Evolutionary conservation across 2,797 vertebrate species (phyloP).

Genomic region (Malacoctenus gilli): DNA sequence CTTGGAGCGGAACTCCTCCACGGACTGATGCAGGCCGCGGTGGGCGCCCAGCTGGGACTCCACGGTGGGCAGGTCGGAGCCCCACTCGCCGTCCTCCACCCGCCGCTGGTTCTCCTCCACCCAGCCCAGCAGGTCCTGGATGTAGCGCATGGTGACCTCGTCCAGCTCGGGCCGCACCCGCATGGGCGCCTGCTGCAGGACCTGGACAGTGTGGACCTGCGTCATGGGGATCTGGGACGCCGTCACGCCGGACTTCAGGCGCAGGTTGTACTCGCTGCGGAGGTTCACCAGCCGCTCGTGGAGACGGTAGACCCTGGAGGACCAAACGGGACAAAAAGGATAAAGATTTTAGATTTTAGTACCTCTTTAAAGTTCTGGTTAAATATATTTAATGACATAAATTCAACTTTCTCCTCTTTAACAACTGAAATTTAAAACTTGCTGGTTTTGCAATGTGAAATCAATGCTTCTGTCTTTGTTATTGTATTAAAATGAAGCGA

Average conservation of each 20-base stretch:
- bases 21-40: constrained; percentile 89
- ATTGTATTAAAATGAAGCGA: no score
- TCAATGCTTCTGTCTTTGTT: no score
- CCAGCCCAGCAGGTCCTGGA: constrained; percentile 91
- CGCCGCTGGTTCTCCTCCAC: constrained; percentile 94
- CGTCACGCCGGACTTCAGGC: constrained; percentile 86
- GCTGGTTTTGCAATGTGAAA: no score
- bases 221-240: constrained; percentile 65
- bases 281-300: constrained; percentile 94
- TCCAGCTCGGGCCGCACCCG: constrained; percentile 82
- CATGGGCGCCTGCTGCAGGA: constrained; percentile 69
- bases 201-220: constrained; percentile 42
- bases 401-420: no score
- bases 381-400: no score
- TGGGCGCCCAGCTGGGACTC: constrained; percentile 92
- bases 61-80: constrained; percentile 88
- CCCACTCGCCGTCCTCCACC: constrained; percentile 86
- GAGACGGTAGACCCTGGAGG: constrained; percentile 88
- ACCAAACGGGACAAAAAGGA: no score
- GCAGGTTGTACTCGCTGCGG: constrained; percentile 93
- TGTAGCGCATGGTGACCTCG: constrained; percentile 88
- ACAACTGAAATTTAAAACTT: no score
- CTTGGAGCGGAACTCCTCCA: constrained; percentile 92
- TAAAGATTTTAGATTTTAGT: no score
- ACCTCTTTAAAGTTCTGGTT: no score